Conservation (phyloP, 2,888 invertebrate genomes). For the Protodeltote pygarga region DNA sequence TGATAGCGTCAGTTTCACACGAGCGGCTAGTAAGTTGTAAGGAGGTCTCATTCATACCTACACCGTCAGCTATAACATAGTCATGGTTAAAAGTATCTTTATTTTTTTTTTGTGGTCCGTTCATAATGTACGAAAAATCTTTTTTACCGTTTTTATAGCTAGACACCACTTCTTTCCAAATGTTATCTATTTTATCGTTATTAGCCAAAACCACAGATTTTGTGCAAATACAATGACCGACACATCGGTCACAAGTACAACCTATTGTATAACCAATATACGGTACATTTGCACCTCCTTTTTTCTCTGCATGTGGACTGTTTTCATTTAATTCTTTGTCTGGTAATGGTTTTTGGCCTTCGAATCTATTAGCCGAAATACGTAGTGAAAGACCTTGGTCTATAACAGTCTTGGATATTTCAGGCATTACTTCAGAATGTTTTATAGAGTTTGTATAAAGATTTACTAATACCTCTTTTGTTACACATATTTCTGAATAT, state of each 20-base stretch:
- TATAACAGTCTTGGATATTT: neutral
- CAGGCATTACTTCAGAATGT: slow-evolving; percentile 1
- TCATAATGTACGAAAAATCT: slow-evolving; percentile 66
- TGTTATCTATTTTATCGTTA: slow-evolving; percentile 53
- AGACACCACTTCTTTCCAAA: slow-evolving; percentile 57
- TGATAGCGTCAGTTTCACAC: slow-evolving; percentile 43
- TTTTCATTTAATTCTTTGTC: neutral
- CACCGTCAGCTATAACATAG: neutral
- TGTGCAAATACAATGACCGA: slow-evolving; percentile 64
- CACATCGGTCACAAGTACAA: slow-evolving; percentile 62
- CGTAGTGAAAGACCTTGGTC: neutral
- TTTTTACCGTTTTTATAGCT: slow-evolving; percentile 40
- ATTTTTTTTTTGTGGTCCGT: slow-evolving; percentile 39
- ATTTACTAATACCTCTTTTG: slow-evolving; percentile 39
- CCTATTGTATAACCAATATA: slow-evolving; percentile 70
- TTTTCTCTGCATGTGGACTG: too few relatives aligned
- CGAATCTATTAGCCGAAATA: neutral
- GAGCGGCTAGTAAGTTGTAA: too few relatives aligned
- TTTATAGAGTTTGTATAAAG: slow-evolving; percentile 31
- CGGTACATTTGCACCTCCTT: slow-evolving; percentile 46
- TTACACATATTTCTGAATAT: slow-evolving; percentile 25
- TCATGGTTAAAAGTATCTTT: slow-evolving; percentile 6
- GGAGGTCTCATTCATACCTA: neutral
- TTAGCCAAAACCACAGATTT: slow-evolving; percentile 60
- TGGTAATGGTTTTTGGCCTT: slow-evolving; percentile 9